Base-by-base conservation (phyloP, 2,797 vertebrate genomes). In the Ceryle rudis region DNA sequence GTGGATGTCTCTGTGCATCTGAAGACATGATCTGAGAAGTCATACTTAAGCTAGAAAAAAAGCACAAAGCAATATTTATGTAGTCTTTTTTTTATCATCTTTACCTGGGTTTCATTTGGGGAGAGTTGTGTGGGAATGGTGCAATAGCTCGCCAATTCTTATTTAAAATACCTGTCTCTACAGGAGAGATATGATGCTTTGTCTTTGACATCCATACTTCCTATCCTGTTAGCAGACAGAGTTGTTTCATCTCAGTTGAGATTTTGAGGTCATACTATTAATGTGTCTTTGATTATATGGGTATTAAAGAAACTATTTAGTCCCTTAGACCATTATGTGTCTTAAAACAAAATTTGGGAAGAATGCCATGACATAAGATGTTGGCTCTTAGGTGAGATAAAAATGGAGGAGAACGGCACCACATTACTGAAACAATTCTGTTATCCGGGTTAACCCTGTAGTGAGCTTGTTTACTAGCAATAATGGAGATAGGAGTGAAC, bases 391-490 rank as follows among this genome's bases (percentile, higher is more conserved):
- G 16, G 11, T 8, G 41, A 33, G 22, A 39, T 66, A 52, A 54
- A 31, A 31, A n/a, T 10, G 26, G 46, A 57, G 21, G 51, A 46
- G 21, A 85, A 49, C 39, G 44, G 12, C 7, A 29, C 6, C 7
- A 8, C 4, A 1, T 49, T 52, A 72, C 7, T 10, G 14, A 49
- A 70, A 41, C 9, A 44, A 18, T 42, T 18, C 6, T 4, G 7
- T 72, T 62, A 29, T 49, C 39, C 33, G 39, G 14, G 33, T 8
- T 67, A 29, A 35, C 0, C 0, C n/a, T 52, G 23, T 16, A 44
- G 31, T 9, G 21, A 75, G n/a, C 20, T 52, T 4, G 5, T 31
- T 29, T 72, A 14, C n/a, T 29, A 22, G 5, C 26, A 67, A 4
- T 58, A 64, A 67, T 16, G 64, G 39, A 61, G 41, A 65, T 1